A percentile compares a stretch with the other conserved stretches of the same genome.
phyloP scores from a whole-genome alignment of 2,888 invertebrate species.

The Drosophila subsilvestris region DNA sequence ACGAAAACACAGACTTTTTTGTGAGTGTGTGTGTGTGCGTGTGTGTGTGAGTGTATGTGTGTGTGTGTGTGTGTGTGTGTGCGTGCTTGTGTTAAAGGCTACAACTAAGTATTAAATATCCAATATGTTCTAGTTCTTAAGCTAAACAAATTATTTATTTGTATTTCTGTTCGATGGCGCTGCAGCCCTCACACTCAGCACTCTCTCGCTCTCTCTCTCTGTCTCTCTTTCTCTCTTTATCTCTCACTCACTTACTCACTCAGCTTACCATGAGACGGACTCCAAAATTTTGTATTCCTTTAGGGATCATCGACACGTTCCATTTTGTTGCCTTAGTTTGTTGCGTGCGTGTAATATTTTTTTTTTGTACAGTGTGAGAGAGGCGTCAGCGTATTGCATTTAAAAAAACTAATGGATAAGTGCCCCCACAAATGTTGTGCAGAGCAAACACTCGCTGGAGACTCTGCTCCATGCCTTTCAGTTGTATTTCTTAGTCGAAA shows the following conservation, averaged over 20 bases:
- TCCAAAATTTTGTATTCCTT: neutral
- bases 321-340: constrained; percentile 19
- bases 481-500: constrained; percentile 20
- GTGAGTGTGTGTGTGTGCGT: too few species aligned
- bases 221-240: neutral
- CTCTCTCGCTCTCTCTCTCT: neutral
- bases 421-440: neutral
- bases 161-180: constrained; percentile 33
- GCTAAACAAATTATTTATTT: constrained; percentile 72
- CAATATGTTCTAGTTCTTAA: constrained; percentile 70
- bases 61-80: constrained; percentile 13
- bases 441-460: neutral
- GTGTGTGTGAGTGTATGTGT: neutral
- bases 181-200: constrained; percentile 15
- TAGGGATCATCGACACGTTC: neutral
- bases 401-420: constrained; percentile 14
- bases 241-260: neutral
- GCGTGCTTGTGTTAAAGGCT: constrained; percentile 58
- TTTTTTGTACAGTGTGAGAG: constrained; percentile 19
- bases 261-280: neutral
- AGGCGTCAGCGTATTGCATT: constrained; percentile 35
- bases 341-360: neutral
- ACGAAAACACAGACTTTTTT: neutral
- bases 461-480: constrained; percentile 2
- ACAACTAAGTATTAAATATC: constrained; percentile 77